Base-by-base conservation (phyloP, 2,888 invertebrate species). In the Diaphora mendica region DNA sequence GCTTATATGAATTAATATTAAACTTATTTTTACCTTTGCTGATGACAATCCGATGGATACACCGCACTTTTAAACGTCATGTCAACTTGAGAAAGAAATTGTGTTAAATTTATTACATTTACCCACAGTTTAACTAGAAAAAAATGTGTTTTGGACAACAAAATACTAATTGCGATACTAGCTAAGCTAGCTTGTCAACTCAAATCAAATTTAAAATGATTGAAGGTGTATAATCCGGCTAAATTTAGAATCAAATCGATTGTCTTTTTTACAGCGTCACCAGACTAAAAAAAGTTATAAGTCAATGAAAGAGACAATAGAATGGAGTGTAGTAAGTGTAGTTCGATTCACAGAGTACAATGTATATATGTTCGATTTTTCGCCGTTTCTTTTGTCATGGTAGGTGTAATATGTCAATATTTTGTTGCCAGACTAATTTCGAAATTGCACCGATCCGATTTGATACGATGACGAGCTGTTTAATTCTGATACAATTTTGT, bases 101-200 rank as follows among this genome's bases (percentile, higher is more conserved):
- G 71, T 62, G 70, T 42, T 26, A 44, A 75, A 76, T 83, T 80
- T 78, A 84, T 81, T 79, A 83, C 78, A 73, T 82, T 84, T 91
- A 91, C 91, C 91, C 86, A 86, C 91, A 79, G 78, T 73, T 74
- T 72, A 76, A 75, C 72, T 73, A 72, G 72, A 76, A 77, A 76
- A 74, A 73, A 71, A 72, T 74, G 73, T 76, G 78, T 39, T 83
- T 74, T 71, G 68, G 77, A 66, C 48, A 76, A 79, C 70, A 79
- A 75, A 8, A n/a, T n/a, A n/a, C n/a, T 23, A 8, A 51, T 26
- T 62, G 17, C 30, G 15, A 15, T 64, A 69, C 62, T 65, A 35
- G n/a, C n/a, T n/a, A n/a, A n/a, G n/a, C 55, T 35, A 33, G 64
- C 51, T 72, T 76, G 72, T 70, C 70, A 59, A 55, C n/a, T 59